Evolutionary conservation across 1,140 invertebrate species (phyloP).

Genomic region (Popillia japonica): DNA sequence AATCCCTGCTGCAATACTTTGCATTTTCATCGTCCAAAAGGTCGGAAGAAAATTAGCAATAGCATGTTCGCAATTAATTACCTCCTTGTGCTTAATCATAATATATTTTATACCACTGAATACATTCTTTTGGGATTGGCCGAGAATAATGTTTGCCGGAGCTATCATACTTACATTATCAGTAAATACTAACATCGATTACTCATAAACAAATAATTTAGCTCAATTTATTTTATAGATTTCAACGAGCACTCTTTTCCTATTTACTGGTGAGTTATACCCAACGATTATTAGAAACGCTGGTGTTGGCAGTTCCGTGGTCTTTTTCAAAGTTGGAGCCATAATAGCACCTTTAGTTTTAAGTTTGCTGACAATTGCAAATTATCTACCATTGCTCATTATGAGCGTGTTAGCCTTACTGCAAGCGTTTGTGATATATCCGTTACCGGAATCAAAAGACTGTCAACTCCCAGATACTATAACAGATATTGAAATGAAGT

Average conservation of each 20-base stretch:
- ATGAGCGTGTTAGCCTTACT: conserved; percentile 68
- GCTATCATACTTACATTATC: conserved; percentile 74
- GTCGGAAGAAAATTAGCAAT: conserved; percentile 71
- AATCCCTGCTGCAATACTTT: conserved; percentile 73
- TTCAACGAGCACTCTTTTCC: conserved; percentile 54
- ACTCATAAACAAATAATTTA: neutral
- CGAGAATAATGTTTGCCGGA: conserved; percentile 67
- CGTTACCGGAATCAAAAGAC: conserved; percentile 78
- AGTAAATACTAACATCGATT: conserved; percentile 55
- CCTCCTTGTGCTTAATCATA: conserved; percentile 68
- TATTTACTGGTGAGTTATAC: conserved; percentile 75
- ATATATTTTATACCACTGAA: conserved; percentile 64
- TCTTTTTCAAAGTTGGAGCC: conserved; percentile 71
- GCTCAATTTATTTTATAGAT: conserved; percentile 44
- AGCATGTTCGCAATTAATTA: conserved; percentile 67
- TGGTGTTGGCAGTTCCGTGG: conserved; percentile 69
- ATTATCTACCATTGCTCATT: conserved; percentile 69
- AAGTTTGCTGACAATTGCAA: conserved; percentile 64
- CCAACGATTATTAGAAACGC: conserved; percentile 74
- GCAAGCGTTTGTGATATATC: conserved; percentile 67
- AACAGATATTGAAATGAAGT: conserved; percentile 70
- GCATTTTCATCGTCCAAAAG: conserved; percentile 69
- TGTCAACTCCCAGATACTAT: conserved; percentile 77
- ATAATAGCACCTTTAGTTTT: conserved; percentile 73
- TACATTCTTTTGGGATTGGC: conserved; percentile 60